Base-by-base conservation (phyloP, 2,797 vertebrate genomes). In the Erethizon dorsatum region DNA sequence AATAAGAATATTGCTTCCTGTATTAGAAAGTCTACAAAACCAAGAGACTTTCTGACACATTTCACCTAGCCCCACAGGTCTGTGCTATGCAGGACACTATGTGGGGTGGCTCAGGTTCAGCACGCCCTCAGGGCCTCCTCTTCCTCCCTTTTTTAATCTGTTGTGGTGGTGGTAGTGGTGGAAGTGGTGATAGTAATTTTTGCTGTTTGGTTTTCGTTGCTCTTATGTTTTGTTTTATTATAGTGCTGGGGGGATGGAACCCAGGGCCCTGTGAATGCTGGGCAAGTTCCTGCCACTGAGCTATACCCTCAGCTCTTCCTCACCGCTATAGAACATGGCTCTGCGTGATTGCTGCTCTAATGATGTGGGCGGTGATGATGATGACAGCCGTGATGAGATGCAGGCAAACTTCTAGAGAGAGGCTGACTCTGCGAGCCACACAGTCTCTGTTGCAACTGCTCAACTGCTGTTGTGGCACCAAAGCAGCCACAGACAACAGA, bases 1-100 rank as follows among this genome's bases (percentile, higher is more conserved):
- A 86, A 67, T 67, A 86, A 82, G 47, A 65, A 9, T 63, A 57
- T 65, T 52, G 50, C 47, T 71, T 61, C 15, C 54, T 47, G 3
- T 57, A 26, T 33, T 61, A 79, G 52, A 75, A 93, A 86, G 73
- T 84, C 57, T 56, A 45, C 28, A 78, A 84, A 45, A 54, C 59
- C 50, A 56, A 15, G 57, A 41, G 45, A 90, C 59, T 91, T 75
- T 75, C 28, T 78, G 78, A 75, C 71, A 88, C 54, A 67, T 67
- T 61, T 83, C 26, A 87, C 56, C 45, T 24, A 67, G 59, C 52
- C 12, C 61, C 52, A 57, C 37, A 95, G n/a, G 31, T 77, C 41
- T 45, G 20, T n/a, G 31, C 78, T 80, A 6, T 24, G 12, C 0
- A 0, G 9, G 33, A 63, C 9, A 9, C 41, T 41, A 28, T 26